Base-by-base conservation (phyloP, 1,140 invertebrate genomes). In the Cardiocondyla obscurior region DNA sequence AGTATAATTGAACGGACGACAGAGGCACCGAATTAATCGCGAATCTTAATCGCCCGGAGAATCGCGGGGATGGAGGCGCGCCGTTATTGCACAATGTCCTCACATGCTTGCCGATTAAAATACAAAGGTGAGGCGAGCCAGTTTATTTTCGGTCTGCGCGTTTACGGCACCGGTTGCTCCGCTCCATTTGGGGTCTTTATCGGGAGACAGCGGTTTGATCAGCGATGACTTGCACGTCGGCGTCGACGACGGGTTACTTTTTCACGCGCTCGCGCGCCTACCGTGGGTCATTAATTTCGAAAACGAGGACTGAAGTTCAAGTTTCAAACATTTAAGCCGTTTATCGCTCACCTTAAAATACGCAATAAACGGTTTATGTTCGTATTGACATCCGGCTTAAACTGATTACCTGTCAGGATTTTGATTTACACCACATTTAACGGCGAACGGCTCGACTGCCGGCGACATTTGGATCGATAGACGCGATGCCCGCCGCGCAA, bases 21-120 rank as follows among this genome's bases (percentile, higher is more conserved):
- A 36, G 30, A 70, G 46, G n/a, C 58, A 22, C 33, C 33, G 42
- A 46, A 79, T 79, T 79, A 79, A 79, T 79, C 62, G 74, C 62
- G 62, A 12, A 10, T 53, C 62, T 79, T 79, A 79, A 79, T 79
- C 74, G 74, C 74, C 62, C 74, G 74, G 74, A 79, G 74, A 79
- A 39, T 65, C 44, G 22, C 74, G 22, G 53, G 12, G 62, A 53
- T 39, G 25, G 46, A 42, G 30, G 25, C 33, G 25, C 33, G 46
- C 36, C 25, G 19, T 42, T 67, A 46, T 69, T 53, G 25, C 62
- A 79, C 62, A 79, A 79, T 79, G 46, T 62, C 69, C 62, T 53
- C 44, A 49, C 19, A 8, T 42, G 46, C n/a, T n/a, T 16, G n/a
- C 19, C 39, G 74, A 79, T 79, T 79, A 69, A 79, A 79, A 67